Evolutionary conservation across 2,797 vertebrate species (phyloP).

Genomic region (Holocentrus rufus): DNA sequence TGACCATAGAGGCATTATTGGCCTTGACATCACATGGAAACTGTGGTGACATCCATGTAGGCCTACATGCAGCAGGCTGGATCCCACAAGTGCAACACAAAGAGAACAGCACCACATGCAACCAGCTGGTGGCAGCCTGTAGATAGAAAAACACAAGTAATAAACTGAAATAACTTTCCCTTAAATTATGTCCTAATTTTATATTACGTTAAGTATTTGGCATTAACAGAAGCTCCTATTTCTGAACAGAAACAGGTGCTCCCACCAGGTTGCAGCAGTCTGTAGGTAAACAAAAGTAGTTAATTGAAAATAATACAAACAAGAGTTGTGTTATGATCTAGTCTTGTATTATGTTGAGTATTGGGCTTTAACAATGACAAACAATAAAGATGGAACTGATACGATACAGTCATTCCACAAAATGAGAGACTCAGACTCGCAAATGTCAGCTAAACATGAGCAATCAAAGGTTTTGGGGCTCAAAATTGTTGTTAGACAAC

Average conservation of each 20-base stretch:
- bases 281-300: slow-evolving; percentile 22
- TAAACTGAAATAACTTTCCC: slow-evolving; percentile 8
- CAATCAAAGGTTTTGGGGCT: background rate
- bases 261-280: slow-evolving; percentile 61
- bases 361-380: too few relatives aligned
- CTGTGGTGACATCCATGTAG: slow-evolving; percentile 77
- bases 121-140: slow-evolving; percentile 67
- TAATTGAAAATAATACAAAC: too few relatives aligned
- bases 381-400: background rate
- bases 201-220: background rate
- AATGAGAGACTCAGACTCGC: too few relatives aligned
- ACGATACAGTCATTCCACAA: background rate
- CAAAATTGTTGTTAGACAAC: background rate
- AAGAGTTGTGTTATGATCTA: too few relatives aligned
- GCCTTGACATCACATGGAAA: slow-evolving; percentile 87
- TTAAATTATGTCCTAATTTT: background rate
- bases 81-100: slow-evolving; percentile 72
- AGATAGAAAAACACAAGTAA: slow-evolving; percentile 37
- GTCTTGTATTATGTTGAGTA: too few relatives aligned
- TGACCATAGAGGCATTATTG: slow-evolving; percentile 44
- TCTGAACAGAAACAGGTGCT: slow-evolving; percentile 45
- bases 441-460: slow-evolving; percentile 5
- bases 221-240: background rate
- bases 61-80: slow-evolving; percentile 55
- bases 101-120: slow-evolving; percentile 67